Evolutionary conservation across 2,797 vertebrate species (phyloP), one percentile per base, ranked within the genome.

Genomic region (Aldrovandia affinis): DNA sequence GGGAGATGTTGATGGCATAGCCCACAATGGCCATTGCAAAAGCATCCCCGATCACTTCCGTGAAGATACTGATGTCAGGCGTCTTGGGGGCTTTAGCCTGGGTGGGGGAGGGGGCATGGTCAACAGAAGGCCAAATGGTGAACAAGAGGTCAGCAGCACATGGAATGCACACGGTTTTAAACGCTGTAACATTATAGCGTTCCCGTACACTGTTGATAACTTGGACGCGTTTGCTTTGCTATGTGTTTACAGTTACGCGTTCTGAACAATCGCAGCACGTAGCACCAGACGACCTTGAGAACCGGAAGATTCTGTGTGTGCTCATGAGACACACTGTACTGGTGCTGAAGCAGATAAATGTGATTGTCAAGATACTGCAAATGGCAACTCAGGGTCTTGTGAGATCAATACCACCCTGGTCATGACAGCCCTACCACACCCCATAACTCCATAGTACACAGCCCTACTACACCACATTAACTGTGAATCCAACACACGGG

Each of bases 1-100:
- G 89, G 0, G 98, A 99, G 90, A 99, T 98, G 89, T 92, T 97
- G 81, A 99, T 97, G 92, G 97, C 97, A 0, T 97, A 99, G 78
- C 96, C 95, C 25, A 99, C 98, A 42, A 99, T 95, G 0, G 97
- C 97, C 0, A 99, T 90, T 61, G 97, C 95, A 9, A 99, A 97
- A 39, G 98, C 97, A 0, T 97, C 97, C 15, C 97, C 97, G 0
- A 91, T 85, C 22, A 98, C 85, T 9, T 89, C 30, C 6, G 91
- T 83, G 55, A 98, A 97, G 63, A 97, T 88, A 52, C 75, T 84
- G 63, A 83, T 0, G 0, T 93, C 92, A 78, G 98, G 97, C 80
- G 36, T 88, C 78, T 77, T 81, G 0, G 98, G 98, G 0, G 96
- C 85, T 36, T 91, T 87, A 98, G 87, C 88, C 98, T 99, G 89